Base-by-base conservation (phyloP, 2,113 vertebrate genomes). In the Dicaeum eximium region DNA sequence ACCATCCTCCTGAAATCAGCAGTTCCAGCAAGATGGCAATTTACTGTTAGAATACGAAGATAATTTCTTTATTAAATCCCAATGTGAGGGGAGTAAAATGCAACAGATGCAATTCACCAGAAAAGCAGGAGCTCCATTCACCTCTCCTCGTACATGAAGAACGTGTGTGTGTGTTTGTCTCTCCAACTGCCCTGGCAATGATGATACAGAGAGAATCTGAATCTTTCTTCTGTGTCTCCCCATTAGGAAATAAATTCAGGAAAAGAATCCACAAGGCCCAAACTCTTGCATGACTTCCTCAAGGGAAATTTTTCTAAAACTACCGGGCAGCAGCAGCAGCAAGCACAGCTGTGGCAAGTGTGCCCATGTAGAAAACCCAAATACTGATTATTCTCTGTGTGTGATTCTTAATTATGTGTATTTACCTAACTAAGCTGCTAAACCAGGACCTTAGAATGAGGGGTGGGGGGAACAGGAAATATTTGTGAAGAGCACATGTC, bases 121-220 rank as follows among this genome's bases (percentile, higher is more conserved):
- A 30, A 85, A 40, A 78, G n/a, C 21, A 66, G 38, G 23, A 83
- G 6, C 20, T 45, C 38, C 48, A 19, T 37, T 70, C n/a, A 17
- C 3, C 16, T 31, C 14, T 12, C 24, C 13, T 5, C 16, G 38
- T 4, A 11, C 0, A 8, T 2, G 13, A 62, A 19, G n/a, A 2
- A 2, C 0, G 2, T 1, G 2, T 16, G 24, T n/a, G 37, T 28
- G 15, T 37, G 1, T 67, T 14, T 40, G 30, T 14, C 7, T 2
- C 31, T 54, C 28, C 24, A 57, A 53, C 18, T 53, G 47, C 48
- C 57, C 7, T 11, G 25, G 2, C 58, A 88, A 25, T 21, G 10
- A 9, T 24, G 50, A 4, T 6, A 16, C 15, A 35, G 14, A 10
- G 25, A 35, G 27, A 56, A 86, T 33, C 25, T 51, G 21, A 28